A percentile compares a stretch with the other conserved stretches of the same genome.
phyloP scores from a whole-genome alignment of 92 coral and sea anemone species.

The Zoanthus sociatus region DNA sequence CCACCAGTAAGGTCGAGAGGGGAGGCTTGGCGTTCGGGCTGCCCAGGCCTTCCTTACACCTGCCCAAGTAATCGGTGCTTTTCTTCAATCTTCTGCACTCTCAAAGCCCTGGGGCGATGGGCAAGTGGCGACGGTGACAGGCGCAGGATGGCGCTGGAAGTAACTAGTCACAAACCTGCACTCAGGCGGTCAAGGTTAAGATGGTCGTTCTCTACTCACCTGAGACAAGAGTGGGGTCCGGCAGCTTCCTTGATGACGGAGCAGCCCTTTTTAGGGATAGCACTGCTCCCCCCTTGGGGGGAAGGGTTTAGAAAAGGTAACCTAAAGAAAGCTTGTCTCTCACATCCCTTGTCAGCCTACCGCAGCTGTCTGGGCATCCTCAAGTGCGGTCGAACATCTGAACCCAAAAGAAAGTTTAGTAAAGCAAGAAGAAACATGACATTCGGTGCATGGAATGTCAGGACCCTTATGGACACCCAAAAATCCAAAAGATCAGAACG shows the following conservation, averaged over 20 bases:
- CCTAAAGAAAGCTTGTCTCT: conserved; percentile 1
- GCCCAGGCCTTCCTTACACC: too few species aligned
- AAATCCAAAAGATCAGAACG: conserved; percentile 24
- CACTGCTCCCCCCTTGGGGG: conserved; percentile 18
- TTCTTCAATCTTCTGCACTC: too few species aligned
- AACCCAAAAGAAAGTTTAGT: background rate
- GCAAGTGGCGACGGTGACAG: too few species aligned
- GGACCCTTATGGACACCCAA: conserved; percentile 26
- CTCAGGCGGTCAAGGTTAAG: background rate
- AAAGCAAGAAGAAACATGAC: background rate
- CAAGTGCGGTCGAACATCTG: background rate
- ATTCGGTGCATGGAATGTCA: conserved; percentile 37
- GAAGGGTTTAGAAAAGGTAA: conserved; percentile 27
- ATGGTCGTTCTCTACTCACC: conserved; percentile 33
- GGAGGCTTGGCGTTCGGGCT: too few species aligned
- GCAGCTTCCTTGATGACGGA: too few species aligned
- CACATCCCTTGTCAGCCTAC: background rate
- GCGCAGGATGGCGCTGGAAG: too few species aligned
- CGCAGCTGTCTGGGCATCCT: conserved; percentile 9
- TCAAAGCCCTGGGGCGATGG: too few species aligned
- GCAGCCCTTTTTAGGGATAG: too few species aligned
- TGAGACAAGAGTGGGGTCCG: conserved; percentile 20
- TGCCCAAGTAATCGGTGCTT: too few species aligned
- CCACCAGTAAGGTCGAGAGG: too few species aligned
- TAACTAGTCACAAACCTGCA: too few species aligned